phyloP scores from a whole-genome alignment of 2,113 vertebrate species.

The Donacobius atricapilla region DNA sequence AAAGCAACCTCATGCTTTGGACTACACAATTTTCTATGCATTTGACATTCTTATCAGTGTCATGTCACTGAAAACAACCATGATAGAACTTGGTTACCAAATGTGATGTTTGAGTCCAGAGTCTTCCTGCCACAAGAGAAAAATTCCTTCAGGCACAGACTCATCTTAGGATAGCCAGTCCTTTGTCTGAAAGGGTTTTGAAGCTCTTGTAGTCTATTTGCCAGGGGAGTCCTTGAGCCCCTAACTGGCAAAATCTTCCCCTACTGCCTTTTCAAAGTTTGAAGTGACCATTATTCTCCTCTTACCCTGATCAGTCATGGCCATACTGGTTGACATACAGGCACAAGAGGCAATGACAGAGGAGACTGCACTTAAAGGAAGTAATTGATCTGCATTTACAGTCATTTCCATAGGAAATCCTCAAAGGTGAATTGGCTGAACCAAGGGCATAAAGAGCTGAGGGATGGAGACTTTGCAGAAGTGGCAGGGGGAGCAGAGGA shows the following conservation, averaged over 20 bases:
- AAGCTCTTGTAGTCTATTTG: neutral
- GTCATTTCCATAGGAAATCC: neutral
- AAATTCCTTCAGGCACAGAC: neutral
- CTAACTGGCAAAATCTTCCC: neutral
- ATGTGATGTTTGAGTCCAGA: neutral
- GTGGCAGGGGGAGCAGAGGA: neutral
- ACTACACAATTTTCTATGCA: neutral
- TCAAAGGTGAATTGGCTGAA: neutral
- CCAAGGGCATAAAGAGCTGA: neutral
- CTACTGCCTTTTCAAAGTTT: neutral
- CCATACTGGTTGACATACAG: neutral
- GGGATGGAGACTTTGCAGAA: neutral
- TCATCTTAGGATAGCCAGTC: neutral
- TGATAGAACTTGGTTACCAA: neutral
- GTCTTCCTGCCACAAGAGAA: neutral
- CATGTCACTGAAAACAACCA: fast-evolving
- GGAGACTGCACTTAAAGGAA: neutral
- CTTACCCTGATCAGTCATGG: neutral
- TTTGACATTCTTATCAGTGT: neutral
- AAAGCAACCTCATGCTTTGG: neutral
- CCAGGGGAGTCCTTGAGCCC: neutral
- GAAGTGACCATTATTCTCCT: neutral
- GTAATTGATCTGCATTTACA: neutral
- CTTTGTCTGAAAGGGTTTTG: neutral
- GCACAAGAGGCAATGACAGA: neutral